These are phyloP conservation scores for Picus viridis DNA, from an alignment of 2,797 vertebrate species.

Conservation along the genomic window DNA sequence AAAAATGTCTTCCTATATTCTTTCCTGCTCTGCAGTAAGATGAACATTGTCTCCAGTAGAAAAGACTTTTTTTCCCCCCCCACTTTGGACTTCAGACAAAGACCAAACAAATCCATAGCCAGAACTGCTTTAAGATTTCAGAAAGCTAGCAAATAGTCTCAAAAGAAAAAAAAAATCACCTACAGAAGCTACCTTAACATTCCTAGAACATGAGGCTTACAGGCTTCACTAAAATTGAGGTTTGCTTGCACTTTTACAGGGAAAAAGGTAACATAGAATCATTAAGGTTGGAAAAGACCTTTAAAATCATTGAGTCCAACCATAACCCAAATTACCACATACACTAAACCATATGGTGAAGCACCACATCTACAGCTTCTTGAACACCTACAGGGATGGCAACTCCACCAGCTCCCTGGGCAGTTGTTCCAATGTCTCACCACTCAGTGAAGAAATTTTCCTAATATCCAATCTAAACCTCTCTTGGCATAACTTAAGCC, in stretches of 20 bases:
- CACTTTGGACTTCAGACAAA: background rate
- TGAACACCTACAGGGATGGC: no score
- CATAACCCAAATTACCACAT: no score
- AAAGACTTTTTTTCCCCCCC: background rate
- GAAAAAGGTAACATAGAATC: background rate
- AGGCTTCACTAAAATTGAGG: background rate
- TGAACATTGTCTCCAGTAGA: background rate
- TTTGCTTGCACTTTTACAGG: background rate
- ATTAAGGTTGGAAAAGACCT: no score
- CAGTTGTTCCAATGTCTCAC: no score
- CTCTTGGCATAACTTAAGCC: no score
- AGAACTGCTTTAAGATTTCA: background rate
- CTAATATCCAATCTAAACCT: no score
- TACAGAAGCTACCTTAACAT: background rate
- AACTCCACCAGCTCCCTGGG: no score
- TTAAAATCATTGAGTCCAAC: no score
- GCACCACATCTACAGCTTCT: no score
- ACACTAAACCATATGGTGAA: no score
- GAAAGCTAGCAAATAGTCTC: background rate
- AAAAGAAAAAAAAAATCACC: background rate
- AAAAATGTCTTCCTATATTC: background rate
- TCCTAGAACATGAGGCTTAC: background rate
- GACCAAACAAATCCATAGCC: background rate
- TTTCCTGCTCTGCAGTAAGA: background rate
- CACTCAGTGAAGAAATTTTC: no score